Percentiles rank a stretch among this genome's conserved stretches.
Conservation (phyloP, 2,113 vertebrate species). For the Okapia johnstoni region DNA sequence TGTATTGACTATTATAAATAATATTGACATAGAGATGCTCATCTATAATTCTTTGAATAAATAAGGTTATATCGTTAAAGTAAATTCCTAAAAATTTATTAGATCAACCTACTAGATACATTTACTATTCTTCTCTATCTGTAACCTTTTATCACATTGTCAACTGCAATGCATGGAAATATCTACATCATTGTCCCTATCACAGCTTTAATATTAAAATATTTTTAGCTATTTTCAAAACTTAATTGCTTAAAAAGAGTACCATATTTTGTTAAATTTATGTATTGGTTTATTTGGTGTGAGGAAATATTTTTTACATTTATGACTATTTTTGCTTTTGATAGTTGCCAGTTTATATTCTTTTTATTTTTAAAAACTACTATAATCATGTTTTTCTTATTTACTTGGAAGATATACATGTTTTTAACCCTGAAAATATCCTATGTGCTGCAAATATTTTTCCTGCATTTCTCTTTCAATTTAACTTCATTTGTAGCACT, state of each 20-base stretch:
- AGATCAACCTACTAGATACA: background rate
- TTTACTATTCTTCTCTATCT: background rate
- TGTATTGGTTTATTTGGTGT: background rate
- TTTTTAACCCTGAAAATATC: background rate
- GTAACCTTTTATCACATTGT: background rate
- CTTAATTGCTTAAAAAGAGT: background rate
- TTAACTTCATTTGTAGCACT: background rate
- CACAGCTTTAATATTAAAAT: background rate
- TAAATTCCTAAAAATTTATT: background rate
- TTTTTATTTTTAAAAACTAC: background rate
- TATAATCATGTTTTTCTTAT: background rate
- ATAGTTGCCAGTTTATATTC: background rate
- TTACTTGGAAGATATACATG: background rate
- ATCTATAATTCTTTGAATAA: background rate
- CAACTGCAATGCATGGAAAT: background rate
- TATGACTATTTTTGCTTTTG: background rate
- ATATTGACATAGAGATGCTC: background rate
- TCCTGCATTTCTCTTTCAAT: accelerated
- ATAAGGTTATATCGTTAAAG: background rate
- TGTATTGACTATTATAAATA: background rate
- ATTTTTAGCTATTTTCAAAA: background rate
- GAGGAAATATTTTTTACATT: background rate
- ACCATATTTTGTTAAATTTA: background rate
- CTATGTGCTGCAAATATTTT: background rate
- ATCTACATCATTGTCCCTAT: background rate